Evolutionary conservation across 1,140 invertebrate genomes (phyloP).

Genomic region (Temnothorax curvispinosus): DNA sequence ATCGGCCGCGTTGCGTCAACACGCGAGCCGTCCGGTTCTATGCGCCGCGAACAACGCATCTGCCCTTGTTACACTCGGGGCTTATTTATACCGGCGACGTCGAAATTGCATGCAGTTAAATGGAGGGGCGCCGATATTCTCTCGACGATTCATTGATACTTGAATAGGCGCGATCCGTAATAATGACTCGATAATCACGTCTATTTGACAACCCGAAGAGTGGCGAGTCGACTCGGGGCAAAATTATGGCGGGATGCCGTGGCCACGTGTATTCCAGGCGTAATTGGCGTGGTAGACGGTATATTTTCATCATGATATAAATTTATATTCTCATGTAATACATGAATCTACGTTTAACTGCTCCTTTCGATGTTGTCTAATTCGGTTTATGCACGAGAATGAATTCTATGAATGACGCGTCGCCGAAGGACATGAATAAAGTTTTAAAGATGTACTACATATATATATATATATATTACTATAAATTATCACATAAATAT

Average conservation of each 20-base stretch:
- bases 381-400: neutral
- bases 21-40: constrained; percentile 14
- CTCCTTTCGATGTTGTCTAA: neutral
- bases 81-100: constrained; percentile 31
- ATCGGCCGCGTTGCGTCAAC: constrained; percentile 30
- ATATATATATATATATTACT: too few species aligned
- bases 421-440: neutral
- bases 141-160: constrained; percentile 48
- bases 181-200: constrained; percentile 57
- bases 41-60: constrained; percentile 3
- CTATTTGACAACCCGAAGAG: constrained; percentile 55
- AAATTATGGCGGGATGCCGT: constrained; percentile 27
- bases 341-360: constrained; percentile 29
- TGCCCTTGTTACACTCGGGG: constrained; percentile 23
- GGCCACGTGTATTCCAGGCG: constrained; percentile 40
- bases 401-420: neutral
- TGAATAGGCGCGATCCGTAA: constrained; percentile 29
- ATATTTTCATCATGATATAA: constrained; percentile 37
- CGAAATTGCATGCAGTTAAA: constrained; percentile 56
- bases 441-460: neutral
- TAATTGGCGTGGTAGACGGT: constrained; percentile 27
- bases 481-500: neutral
- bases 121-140: neutral
- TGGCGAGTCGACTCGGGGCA: constrained; percentile 1
- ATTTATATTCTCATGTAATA: constrained; percentile 28